Conservation (phyloP, 2,888 invertebrate genomes). For the Drosophila formosana region DNA sequence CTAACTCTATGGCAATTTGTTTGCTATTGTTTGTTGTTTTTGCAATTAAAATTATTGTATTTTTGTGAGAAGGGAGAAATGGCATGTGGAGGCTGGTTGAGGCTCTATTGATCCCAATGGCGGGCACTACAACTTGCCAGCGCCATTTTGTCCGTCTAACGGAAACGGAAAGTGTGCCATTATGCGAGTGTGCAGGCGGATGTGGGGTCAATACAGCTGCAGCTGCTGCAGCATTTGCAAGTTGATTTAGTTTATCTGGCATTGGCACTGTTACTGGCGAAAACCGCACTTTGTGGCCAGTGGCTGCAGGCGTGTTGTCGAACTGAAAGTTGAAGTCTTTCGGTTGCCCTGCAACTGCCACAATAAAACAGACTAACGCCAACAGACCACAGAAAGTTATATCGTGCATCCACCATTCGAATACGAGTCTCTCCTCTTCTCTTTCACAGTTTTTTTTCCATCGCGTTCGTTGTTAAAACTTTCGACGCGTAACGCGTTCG, state of each 20-base stretch:
- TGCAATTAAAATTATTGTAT: constrained; percentile 74
- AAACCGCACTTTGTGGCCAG: constrained; percentile 56
- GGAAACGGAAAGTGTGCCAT: constrained; percentile 79
- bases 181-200: constrained; percentile 59
- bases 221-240: constrained; percentile 29
- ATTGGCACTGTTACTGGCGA: constrained; percentile 44
- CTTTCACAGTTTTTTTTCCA: constrained; percentile 22
- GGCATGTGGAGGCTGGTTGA: background rate
- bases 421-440: constrained; percentile 34
- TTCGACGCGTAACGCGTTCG: constrained; percentile 49
- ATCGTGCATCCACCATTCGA: constrained; percentile 19
- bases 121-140: constrained; percentile 47
- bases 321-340: constrained; percentile 55
- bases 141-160: constrained; percentile 59
- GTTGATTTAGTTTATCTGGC: constrained; percentile 71
- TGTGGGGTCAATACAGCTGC: constrained; percentile 49
- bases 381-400: constrained; percentile 64
- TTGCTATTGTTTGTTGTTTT: constrained; percentile 64
- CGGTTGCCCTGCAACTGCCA: constrained; percentile 29
- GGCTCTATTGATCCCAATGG: constrained; percentile 60
- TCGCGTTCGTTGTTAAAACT: constrained; percentile 48
- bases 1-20: constrained; percentile 49
- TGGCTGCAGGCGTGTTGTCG: constrained; percentile 52
- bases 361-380: constrained; percentile 50
- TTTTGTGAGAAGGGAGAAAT: constrained; percentile 10